Conservation (phyloP, 2,113 vertebrate genomes). For the Oncorhynchus clarkii region DNA sequence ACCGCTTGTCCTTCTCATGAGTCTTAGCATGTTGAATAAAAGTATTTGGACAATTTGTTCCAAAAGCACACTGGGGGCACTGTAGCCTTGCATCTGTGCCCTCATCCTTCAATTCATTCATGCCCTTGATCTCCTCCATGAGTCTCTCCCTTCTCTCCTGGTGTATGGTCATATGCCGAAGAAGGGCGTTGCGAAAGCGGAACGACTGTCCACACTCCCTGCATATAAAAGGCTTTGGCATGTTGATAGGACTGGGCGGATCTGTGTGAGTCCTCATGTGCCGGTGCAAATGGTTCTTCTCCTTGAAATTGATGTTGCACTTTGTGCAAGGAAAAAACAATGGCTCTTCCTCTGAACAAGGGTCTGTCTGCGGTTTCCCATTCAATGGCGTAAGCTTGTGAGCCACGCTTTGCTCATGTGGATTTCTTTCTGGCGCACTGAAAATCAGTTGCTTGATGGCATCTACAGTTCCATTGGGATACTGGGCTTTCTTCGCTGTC, state of each 20-base stretch:
- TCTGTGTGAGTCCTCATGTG: constrained; percentile 93
- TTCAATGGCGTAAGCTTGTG: constrained; percentile 79
- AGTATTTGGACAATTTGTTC: constrained; percentile 88
- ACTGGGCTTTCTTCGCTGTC: constrained; percentile 74
- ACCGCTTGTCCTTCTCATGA: constrained; percentile 89
- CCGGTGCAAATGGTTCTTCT: constrained; percentile 86
- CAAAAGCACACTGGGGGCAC: constrained; percentile 93
- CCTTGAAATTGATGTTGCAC: constrained; percentile 91
- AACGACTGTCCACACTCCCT: constrained; percentile 90
- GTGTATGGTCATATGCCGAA: constrained; percentile 90
- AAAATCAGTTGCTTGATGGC: constrained; percentile 86
- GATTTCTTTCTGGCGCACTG: constrained; percentile 77
- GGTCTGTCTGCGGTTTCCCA: constrained; percentile 67
- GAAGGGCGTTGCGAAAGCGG: constrained; percentile 82
- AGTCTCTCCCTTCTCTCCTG: constrained; percentile 82
- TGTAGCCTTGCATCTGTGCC: constrained; percentile 81
- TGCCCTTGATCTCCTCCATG: constrained; percentile 82
- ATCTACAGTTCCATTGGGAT: constrained; percentile 81
- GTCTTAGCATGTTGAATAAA: constrained; percentile 94
- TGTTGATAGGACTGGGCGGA: constrained; percentile 70
- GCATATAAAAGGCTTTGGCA: constrained; percentile 86
- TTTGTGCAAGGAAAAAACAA: constrained; percentile 88
- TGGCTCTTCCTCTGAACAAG: constrained; percentile 80
- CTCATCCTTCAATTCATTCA: constrained; percentile 84
- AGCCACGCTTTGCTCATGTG: constrained; percentile 78